phyloP scores from a whole-genome alignment of 2,888 invertebrate genomes.

The Melanargia galathea region DNA sequence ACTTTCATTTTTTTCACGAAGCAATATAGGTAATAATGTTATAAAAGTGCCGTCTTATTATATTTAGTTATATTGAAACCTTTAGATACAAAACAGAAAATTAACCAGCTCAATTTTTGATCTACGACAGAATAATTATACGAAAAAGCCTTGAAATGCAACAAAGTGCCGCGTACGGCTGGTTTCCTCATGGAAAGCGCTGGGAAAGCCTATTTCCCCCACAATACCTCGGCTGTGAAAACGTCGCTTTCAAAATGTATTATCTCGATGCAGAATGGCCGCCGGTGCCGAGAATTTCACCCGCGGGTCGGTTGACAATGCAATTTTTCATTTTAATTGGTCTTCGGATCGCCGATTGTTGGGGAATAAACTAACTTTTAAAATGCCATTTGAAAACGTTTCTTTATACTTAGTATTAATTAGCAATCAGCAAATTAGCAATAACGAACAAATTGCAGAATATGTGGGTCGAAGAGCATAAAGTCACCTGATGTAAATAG shows the following conservation, averaged over 20 bases:
- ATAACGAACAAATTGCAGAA: too few relatives aligned
- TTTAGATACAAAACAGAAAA: too few relatives aligned
- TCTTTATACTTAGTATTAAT: too few relatives aligned
- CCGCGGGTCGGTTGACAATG: slow-evolving; percentile 26
- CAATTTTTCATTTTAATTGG: slow-evolving; percentile 37
- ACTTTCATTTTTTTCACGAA: too few relatives aligned
- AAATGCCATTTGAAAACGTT: slow-evolving; percentile 5
- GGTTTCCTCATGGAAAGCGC: slow-evolving; percentile 4
- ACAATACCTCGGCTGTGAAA: slow-evolving; percentile 20
- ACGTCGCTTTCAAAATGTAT: slow-evolving; percentile 19
- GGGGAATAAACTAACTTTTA: background rate
- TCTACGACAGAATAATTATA: background rate
- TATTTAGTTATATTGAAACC: too few relatives aligned
- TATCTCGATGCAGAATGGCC: slow-evolving; percentile 43
- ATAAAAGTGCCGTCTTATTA: too few relatives aligned
- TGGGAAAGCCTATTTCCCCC: slow-evolving; percentile 23
- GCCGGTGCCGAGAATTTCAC: slow-evolving; percentile 38
- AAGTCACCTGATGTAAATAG: too few relatives aligned
- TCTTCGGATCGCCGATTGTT: slow-evolving; percentile 17
- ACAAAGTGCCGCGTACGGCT: background rate
- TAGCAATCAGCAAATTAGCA: too few relatives aligned
- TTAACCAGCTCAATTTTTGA: background rate
- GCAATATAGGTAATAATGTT: too few relatives aligned
- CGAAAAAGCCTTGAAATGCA: slow-evolving; percentile 3
- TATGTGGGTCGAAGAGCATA: too few relatives aligned